phyloP scores from a whole-genome alignment of 2,113 vertebrate species.

The Podarcis cretensis region DNA sequence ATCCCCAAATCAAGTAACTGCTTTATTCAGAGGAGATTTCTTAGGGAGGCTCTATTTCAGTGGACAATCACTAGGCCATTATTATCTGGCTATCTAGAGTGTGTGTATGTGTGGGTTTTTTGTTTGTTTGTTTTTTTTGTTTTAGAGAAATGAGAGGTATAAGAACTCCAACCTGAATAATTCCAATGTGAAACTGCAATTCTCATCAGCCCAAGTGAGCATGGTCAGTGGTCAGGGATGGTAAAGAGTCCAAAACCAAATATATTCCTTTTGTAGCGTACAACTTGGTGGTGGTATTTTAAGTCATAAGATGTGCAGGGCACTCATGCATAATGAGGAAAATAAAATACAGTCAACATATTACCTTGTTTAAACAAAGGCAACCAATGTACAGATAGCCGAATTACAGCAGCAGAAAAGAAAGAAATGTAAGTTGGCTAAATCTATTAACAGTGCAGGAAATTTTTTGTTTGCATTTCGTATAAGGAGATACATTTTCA shows the following conservation, averaged over 20 bases:
- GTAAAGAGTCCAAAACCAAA: too few relatives aligned
- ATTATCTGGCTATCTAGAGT: neutral
- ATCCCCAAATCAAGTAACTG: neutral
- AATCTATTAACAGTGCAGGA: neutral
- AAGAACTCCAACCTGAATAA: too few relatives aligned
- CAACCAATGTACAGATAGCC: neutral
- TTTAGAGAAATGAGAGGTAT: too few relatives aligned
- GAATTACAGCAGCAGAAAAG: neutral
- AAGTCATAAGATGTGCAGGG: neutral
- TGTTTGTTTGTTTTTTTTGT: too few relatives aligned
- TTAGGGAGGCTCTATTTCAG: neutral
- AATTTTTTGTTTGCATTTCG: neutral
- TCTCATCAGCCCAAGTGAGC: too few relatives aligned
- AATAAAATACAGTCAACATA: neutral
- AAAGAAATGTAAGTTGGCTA: neutral
- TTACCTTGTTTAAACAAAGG: neutral
- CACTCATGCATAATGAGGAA: too few relatives aligned
- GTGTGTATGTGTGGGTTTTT: too few relatives aligned
- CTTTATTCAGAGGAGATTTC: neutral
- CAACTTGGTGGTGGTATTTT: neutral
- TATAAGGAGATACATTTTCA: neutral
- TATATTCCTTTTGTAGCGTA: neutral
- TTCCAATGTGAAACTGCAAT: too few relatives aligned
- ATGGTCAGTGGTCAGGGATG: too few relatives aligned
- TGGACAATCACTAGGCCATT: neutral